Conservation (phyloP, 2,113 vertebrate genomes). For the Rhombomys opimus region DNA sequence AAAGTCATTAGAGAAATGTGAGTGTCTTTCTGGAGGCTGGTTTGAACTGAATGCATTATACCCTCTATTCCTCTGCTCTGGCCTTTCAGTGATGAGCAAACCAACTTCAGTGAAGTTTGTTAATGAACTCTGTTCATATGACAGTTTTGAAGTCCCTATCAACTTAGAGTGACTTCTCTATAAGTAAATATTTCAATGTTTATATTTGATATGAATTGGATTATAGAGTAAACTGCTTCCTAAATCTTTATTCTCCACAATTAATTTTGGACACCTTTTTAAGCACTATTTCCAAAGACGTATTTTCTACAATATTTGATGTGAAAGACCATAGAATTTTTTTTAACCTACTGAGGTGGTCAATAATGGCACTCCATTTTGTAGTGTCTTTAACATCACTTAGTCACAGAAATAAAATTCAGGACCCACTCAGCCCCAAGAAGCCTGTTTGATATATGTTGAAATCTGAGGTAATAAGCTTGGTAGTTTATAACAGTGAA, state of each 20-base stretch:
- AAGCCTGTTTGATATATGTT: background rate
- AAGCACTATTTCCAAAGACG: background rate
- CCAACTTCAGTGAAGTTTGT: background rate
- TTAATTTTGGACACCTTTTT: background rate
- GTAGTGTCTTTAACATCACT: background rate
- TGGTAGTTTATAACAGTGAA: background rate
- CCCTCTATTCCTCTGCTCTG: background rate
- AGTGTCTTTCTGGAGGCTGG: background rate
- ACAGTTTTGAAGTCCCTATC: background rate
- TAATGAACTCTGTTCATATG: background rate
- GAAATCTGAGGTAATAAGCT: background rate
- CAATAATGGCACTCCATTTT: background rate
- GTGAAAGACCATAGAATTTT: background rate
- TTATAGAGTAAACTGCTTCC: background rate
- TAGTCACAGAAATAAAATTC: background rate
- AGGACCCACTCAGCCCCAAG: fast-evolving
- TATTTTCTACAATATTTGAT: background rate
- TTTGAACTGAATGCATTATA: background rate
- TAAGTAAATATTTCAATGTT: background rate
- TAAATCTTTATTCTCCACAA: background rate
- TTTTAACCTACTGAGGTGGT: background rate
- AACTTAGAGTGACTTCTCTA: background rate
- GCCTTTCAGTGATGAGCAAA: background rate
- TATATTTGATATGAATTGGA: background rate
- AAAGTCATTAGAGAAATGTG: background rate